These are phyloP conservation scores for Lathamus discolor DNA, from an alignment of 2,113 vertebrate species.

Conservation along the genomic window DNA sequence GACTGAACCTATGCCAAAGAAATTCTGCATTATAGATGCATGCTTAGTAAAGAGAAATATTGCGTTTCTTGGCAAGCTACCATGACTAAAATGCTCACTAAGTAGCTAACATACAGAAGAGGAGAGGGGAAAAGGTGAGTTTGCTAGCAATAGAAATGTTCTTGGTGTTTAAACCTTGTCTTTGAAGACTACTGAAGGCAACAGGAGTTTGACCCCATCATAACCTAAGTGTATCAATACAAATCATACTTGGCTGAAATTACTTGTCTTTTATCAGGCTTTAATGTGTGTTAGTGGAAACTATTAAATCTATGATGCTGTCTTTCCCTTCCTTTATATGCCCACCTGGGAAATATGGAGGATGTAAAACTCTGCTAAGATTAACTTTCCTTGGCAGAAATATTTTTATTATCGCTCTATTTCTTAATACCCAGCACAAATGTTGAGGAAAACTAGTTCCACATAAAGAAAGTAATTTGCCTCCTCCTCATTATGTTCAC, in stretches of 20 bases:
- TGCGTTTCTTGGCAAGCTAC: not conserved
- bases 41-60: not conserved
- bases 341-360: constrained; percentile 49
- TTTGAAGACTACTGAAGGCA: not conserved
- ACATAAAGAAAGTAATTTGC: constrained; percentile 48
- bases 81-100: not conserved
- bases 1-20: not conserved
- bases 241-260: not conserved
- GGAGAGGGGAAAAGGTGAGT: not conserved
- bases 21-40: not conserved
- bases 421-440: constrained; percentile 34
- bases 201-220: not conserved
- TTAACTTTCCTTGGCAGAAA: constrained; percentile 52
- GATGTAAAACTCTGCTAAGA: constrained; percentile 43
- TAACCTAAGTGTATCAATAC: not conserved
- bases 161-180: not conserved
- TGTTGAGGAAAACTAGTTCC: not conserved
- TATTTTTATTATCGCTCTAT: constrained; percentile 51
- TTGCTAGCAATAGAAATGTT: not conserved
- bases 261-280: not conserved
- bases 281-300: constrained; percentile 1
- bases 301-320: not conserved
- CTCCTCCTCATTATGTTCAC: not conserved
- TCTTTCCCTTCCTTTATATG: constrained; percentile 7
- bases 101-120: not conserved